Percentiles rank a stretch among this genome's conserved stretches.
Evolutionary conservation across 2,888 invertebrate genomes (phyloP).

Genomic region (Heliconius ethilla): DNA sequence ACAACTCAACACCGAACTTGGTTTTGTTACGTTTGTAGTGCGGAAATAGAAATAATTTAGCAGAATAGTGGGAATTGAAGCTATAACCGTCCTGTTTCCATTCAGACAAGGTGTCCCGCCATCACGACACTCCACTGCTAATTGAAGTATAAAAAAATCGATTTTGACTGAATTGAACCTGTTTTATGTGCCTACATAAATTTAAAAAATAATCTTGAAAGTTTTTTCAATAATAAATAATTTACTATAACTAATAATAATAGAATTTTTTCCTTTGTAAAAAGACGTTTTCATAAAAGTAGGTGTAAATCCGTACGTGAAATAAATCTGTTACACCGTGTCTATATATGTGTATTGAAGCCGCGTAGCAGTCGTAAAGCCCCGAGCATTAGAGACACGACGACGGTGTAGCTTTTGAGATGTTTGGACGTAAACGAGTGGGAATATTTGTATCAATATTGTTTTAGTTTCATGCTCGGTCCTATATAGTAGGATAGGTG

Average conservation of each 20-base stretch:
- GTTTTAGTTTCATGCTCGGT: no score
- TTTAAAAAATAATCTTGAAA: neutral
- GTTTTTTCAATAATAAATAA: neutral
- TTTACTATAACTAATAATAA: neutral
- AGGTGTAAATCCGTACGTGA: constrained; percentile 19
- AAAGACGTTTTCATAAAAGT: neutral
- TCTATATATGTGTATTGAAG: constrained; percentile 13
- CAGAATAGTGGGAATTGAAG: no score
- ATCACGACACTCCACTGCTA: no score
- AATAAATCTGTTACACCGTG: constrained; percentile 28
- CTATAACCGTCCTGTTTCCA: no score
- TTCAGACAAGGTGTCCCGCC: no score
- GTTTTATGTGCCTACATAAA: no score
- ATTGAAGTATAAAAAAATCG: no score
- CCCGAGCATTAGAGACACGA: constrained; percentile 21
- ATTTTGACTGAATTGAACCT: no score
- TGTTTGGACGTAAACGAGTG: constrained; percentile 3
- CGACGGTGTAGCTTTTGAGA: constrained; percentile 12
- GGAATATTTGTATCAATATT: neutral
- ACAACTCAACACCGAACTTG: no score
- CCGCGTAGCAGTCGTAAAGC: constrained; percentile 29
- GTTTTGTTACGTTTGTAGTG: no score
- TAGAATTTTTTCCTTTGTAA: neutral
- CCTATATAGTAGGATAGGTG: no score
- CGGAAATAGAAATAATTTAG: no score